Conservation (phyloP, 1,140 invertebrate species). For the Adelges cooleyi region DNA sequence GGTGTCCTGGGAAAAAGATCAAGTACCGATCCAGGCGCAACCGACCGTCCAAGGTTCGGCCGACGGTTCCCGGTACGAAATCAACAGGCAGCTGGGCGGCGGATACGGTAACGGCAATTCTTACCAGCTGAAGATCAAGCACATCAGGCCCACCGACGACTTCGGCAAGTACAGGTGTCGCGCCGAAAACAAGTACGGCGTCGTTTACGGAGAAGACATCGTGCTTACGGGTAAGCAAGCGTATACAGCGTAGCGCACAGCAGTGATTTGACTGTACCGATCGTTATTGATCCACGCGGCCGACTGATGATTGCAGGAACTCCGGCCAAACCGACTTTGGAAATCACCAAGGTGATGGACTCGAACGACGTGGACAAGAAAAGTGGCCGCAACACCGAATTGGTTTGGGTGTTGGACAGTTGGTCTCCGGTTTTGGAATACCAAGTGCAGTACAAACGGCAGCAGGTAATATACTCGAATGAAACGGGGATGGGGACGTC, state of each 20-base stretch:
- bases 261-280: no score
- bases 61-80: background rate
- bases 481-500: background rate
- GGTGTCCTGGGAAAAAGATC: no score
- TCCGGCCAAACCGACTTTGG: background rate
- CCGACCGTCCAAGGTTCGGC: no score
- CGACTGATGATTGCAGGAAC: background rate
- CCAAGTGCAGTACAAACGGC: conserved; percentile 47
- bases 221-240: background rate
- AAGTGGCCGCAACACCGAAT: conserved; percentile 26
- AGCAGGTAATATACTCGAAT: conserved; percentile 31
- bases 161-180: conserved; percentile 1
- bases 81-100: background rate
- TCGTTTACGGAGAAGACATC: background rate
- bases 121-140: background rate
- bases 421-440: conserved; percentile 61
- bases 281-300: background rate
- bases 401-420: conserved; percentile 65
- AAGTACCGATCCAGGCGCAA: no score
- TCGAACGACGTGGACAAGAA: background rate
- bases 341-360: background rate
- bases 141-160: background rate
- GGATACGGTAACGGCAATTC: background rate
- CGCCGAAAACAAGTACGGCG: background rate
- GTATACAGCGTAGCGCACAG: no score